Conservation (phyloP, 2,888 invertebrate species). For the Erebia epiphron region DNA sequence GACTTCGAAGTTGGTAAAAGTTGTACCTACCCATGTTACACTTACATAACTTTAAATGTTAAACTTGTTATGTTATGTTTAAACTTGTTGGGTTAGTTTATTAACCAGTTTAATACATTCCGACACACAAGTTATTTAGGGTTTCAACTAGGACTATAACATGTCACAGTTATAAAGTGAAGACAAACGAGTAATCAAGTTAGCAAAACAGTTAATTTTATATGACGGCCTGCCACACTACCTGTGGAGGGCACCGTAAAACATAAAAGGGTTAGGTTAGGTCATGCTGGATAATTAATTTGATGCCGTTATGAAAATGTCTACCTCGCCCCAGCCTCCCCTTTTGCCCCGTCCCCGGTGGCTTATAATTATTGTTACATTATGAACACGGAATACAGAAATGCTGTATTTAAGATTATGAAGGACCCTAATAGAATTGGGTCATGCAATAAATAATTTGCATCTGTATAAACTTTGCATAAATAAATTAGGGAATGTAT, state of each 20-base stretch:
- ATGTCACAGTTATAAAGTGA: slow-evolving; percentile 1
- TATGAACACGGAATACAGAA: slow-evolving; percentile 12
- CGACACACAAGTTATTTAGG: too few species aligned
- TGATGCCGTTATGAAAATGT: slow-evolving; percentile 41
- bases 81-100: too few species aligned
- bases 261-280: slow-evolving; percentile 46
- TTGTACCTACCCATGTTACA: too few species aligned
- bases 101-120: too few species aligned
- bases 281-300: slow-evolving; percentile 48
- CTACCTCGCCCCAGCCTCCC: slow-evolving; percentile 31
- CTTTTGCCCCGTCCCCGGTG: slow-evolving; percentile 6
- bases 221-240: slow-evolving; percentile 26
- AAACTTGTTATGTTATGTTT: too few species aligned
- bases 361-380: slow-evolving; percentile 32
- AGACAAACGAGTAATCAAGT: slow-evolving; percentile 5
- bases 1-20: too few species aligned
- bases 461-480: background rate
- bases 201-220: slow-evolving; percentile 30
- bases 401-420: slow-evolving; percentile 14
- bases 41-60: too few species aligned
- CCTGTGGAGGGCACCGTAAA: slow-evolving; percentile 31
- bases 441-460: slow-evolving; percentile 6
- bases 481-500: background rate
- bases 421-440: background rate
- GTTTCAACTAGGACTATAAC: background rate